Evolutionary conservation across 2,888 invertebrate genomes (phyloP).

Genomic region (Ophonus ardosiacus): DNA sequence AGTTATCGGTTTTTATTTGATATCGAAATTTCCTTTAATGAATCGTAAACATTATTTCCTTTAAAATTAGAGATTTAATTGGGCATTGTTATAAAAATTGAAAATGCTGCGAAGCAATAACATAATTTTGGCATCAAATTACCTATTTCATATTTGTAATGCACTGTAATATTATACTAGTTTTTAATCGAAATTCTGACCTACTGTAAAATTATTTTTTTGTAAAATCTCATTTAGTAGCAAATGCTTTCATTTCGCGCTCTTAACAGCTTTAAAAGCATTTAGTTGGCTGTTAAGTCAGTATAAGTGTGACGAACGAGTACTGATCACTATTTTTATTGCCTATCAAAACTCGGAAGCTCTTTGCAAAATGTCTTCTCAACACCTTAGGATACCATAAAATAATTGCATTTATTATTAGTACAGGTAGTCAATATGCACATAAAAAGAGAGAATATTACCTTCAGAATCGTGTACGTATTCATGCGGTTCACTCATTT

Average conservation of each 20-base stretch:
- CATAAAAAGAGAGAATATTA: too few relatives aligned
- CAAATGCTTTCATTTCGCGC: background rate
- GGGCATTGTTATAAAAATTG: constrained; percentile 29
- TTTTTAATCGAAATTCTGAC: background rate
- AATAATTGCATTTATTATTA: background rate
- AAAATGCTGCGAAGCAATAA: background rate
- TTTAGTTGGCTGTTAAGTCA: background rate
- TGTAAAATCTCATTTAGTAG: background rate
- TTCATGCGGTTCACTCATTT: too few relatives aligned
- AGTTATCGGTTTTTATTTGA: background rate
- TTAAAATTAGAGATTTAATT: constrained; percentile 4
- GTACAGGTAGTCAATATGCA: too few relatives aligned
- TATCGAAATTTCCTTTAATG: background rate
- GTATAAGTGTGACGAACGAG: background rate
- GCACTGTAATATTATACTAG: background rate
- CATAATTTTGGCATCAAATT: constrained; percentile 20
- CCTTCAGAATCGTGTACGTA: too few relatives aligned
- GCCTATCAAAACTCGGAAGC: background rate
- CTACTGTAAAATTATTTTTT: background rate
- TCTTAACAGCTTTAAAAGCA: background rate
- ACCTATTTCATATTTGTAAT: constrained; percentile 1
- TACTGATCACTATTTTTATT: background rate
- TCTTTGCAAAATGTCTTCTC: background rate
- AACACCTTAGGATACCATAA: background rate
- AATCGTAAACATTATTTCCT: background rate